Base-by-base conservation (phyloP, 2,113 vertebrate genomes). In the Cololabis saira region DNA sequence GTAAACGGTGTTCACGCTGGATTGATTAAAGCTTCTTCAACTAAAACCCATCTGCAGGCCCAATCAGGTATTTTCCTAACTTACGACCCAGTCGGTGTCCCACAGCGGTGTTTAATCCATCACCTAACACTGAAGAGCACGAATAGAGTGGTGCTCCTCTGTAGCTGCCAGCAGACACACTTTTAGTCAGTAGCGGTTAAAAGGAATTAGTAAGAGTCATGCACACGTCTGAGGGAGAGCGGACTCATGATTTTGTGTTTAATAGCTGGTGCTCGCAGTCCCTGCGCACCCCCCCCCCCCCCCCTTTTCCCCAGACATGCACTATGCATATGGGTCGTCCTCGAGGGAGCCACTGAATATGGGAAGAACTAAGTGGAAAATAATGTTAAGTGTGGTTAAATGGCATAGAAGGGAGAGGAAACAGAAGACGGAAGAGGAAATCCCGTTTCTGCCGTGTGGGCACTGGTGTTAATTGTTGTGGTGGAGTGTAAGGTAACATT, bases 381-480 rank as follows among this genome's bases (percentile, higher is more conserved):
- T 67, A 67, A 74, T 89, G 72, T 85, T 80, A 78, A 80, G 70
- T 77, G 72, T 86, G 80, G 80, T 75, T 85, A 81, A 86, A 85
- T 78, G 59, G 74, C 73, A 82, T 74, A 37, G 64, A 76, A 65
- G 43, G 54, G 40, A 60, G 21, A 59, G 66, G 50, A 65, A 80
- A 67, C 17, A 57, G 67, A 47, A 67, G 64, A 37, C 47, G 53
- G n/a, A n/a, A 63, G 67, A 54, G 55, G 51, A 69, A 78, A 82
- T 75, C 27, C 27, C 21, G 73, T 64, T 74, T 72, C 30, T 14
- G 69, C 30, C 40, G 33, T 9, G 12, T 1, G 40, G 60, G 59
- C 70, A 22, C 30, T 14, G 53, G 56, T 69, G 62, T 64, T 71
- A 45, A 15, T 17, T 37, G 48, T n/a, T 11, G 24, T 12, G 48